These are phyloP conservation scores for Watsonalla binaria DNA, from an alignment of 2,888 invertebrate species.

Conservation along the genomic window DNA sequence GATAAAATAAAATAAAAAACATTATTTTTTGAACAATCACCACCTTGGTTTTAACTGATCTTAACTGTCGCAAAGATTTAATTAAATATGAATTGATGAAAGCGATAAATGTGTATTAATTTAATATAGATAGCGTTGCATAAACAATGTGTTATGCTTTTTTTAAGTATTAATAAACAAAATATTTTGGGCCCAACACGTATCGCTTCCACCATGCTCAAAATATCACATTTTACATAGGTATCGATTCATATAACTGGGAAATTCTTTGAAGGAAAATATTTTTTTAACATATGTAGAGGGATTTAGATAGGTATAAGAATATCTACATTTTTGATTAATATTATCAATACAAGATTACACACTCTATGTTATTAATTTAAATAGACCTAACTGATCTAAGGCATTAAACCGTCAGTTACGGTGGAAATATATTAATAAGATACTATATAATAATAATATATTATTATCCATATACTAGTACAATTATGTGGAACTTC, in stretches of 20 bases:
- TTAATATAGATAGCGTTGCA: background rate
- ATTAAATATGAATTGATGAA: no score
- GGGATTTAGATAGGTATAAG: conserved; percentile 26
- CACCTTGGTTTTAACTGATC: no score
- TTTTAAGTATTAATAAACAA: background rate
- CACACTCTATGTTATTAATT: conserved; percentile 14
- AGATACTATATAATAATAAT: conserved; percentile 18
- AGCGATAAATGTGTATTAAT: no score
- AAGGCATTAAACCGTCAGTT: conserved; percentile 51
- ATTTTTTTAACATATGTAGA: conserved; percentile 12
- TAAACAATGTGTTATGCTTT: background rate
- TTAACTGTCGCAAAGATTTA: no score
- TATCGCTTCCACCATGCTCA: no score
- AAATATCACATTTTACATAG: no score
- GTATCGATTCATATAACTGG: conserved; percentile 1
- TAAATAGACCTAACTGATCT: conserved; percentile 44
- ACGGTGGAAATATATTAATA: conserved; percentile 39
- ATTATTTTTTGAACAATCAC: no score
- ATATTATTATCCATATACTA: conserved; percentile 19
- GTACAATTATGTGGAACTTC: conserved; percentile 23
- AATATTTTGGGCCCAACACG: background rate
- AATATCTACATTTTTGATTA: conserved; percentile 26
- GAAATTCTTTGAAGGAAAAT: conserved; percentile 17
- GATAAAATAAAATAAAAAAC: background rate
- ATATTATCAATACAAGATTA: conserved; percentile 19